Base-by-base conservation (phyloP, 2,888 invertebrate species). In the Megastigmus dorsalis region DNA sequence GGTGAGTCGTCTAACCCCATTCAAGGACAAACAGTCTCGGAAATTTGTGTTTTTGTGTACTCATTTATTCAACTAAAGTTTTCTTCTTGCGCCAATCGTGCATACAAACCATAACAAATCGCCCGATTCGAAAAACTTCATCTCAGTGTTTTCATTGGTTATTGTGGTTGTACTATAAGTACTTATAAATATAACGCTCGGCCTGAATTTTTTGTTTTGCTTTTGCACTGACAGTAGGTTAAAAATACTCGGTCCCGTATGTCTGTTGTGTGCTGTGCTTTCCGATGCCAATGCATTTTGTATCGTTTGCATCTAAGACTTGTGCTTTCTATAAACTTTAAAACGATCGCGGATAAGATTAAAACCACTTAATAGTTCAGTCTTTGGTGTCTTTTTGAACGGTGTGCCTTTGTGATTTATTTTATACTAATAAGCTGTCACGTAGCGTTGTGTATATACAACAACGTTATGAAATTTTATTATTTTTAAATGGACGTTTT, bases 171-270 rank as follows among this genome's bases (percentile, higher is more conserved):
- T 54, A 57, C 70, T 74, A 60, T 54, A 30, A 26, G 52, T 65
- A 77, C 62, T 74, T 72, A 55, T 74, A 74, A 65, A 76, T 76
- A 70, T 48, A 76, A 45, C 73, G 50, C 30, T 41, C 60, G 60
- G 60, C 50, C 70, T 62, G 66, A 62, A 67, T 45, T 59, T 75
- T 80, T 77, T 76, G 81, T 82, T 81, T 79, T 75, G 81, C 82
- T 84, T 83, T 77, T 77, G 72, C 74, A 76, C 79, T 77, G 80
- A 81, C 78, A 80, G 74, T 59, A 70, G 75, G 79, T 83, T 83
- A 84, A 82, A 84, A 84, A 84, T 84, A 84, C 80, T 79, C 74
- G 72, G 66, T 78, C 70, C 77, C 63, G 54, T 66, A 52, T 33
- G 33, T 68, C 59, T 48, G 52, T 57, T 68, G 71, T 54, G 68